These are phyloP conservation scores for Siniperca scherzeri DNA, from an alignment of 2,797 vertebrate species.

Conservation along the genomic window DNA sequence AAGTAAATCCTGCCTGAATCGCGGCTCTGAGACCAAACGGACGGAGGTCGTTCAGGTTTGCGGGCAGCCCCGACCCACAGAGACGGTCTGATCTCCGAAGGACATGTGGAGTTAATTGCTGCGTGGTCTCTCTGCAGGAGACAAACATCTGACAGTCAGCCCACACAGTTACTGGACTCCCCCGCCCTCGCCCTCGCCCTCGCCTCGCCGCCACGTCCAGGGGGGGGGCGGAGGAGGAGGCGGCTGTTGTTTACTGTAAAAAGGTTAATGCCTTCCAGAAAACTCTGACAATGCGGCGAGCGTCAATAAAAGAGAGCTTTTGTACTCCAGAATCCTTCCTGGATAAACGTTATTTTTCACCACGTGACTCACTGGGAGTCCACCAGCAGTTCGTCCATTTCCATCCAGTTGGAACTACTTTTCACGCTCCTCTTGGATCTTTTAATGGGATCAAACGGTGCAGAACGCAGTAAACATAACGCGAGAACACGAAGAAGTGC, in stretches of 20 bases:
- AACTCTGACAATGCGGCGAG: neutral
- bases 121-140: constrained; percentile 19
- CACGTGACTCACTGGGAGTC: neutral
- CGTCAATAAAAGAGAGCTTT: neutral
- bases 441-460: too few relatives aligned
- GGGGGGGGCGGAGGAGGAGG: neutral
- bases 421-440: too few relatives aligned
- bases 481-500: neutral
- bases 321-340: neutral
- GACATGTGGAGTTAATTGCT: constrained; percentile 39
- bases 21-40: neutral
- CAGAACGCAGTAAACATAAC: too few relatives aligned
- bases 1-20: too few relatives aligned
- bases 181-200: neutral
- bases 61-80: neutral
- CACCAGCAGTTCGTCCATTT: neutral
- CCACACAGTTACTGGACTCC: constrained; percentile 16
- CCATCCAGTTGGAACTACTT: too few relatives aligned
- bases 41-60: neutral
- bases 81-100: neutral
- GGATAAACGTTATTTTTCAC: neutral
- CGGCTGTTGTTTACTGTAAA: neutral
- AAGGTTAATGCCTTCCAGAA: neutral
- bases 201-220: neutral
- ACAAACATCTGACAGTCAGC: constrained; percentile 1